Conservation (phyloP, 2,888 invertebrate genomes). For the Bellardia pandia region DNA sequence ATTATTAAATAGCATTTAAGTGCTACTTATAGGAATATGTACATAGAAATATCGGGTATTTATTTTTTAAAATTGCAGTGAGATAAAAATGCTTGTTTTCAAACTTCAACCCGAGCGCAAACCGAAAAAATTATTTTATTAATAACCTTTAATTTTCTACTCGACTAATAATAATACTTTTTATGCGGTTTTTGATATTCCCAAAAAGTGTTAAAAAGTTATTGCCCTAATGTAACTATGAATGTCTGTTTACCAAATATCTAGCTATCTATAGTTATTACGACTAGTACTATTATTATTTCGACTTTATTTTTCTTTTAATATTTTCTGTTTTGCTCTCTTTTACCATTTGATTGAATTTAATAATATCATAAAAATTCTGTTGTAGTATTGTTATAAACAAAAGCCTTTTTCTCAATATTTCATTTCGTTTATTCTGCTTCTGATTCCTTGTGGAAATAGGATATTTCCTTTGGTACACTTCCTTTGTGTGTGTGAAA, state of each 20-base stretch:
- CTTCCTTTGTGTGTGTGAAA: background rate
- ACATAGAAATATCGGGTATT: no score
- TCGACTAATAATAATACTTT: no score
- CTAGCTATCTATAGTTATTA: background rate
- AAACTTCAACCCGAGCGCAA: no score
- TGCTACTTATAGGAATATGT: no score
- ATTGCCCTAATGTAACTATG: background rate
- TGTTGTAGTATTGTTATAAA: slow-evolving; percentile 51
- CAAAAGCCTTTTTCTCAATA: slow-evolving; percentile 28
- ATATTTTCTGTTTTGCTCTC: background rate
- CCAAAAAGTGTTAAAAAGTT: no score
- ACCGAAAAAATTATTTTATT: no score
- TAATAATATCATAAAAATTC: slow-evolving; percentile 62
- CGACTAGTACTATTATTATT: background rate
- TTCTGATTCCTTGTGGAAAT: slow-evolving; percentile 48
- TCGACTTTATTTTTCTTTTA: background rate
- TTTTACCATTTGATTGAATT: slow-evolving; percentile 50
- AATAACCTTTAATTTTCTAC: no score
- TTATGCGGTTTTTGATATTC: no score
- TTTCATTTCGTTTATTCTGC: background rate
- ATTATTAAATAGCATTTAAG: no score
- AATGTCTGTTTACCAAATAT: background rate
- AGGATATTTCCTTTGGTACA: background rate
- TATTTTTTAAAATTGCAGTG: no score
- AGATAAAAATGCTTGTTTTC: no score